Conservation (phyloP, 2,888 invertebrate species). For the Drosophila leonis region DNA sequence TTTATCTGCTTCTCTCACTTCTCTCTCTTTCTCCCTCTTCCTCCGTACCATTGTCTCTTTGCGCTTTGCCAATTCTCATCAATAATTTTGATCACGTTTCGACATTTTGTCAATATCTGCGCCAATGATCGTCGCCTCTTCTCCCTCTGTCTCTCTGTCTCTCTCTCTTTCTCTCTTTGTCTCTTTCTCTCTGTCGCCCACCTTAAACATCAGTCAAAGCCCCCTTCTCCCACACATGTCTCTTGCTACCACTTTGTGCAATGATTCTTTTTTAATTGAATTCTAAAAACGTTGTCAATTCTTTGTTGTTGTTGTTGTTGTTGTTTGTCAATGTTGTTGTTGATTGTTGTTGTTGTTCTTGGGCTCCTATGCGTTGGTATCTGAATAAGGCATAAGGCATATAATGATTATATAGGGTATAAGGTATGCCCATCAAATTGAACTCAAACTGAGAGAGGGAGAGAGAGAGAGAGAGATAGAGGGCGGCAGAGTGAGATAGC, state of each 20-base stretch:
- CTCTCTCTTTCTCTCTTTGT: not conserved
- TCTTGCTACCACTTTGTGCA: constrained; percentile 65
- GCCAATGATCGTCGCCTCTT: constrained; percentile 72
- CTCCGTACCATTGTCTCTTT: not conserved
- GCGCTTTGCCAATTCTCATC: constrained; percentile 76
- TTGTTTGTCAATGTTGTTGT: constrained; percentile 53
- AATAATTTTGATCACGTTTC: constrained; percentile 84
- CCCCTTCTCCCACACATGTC: not conserved
- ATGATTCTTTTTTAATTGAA: constrained; percentile 85
- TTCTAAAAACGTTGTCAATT: constrained; percentile 82
- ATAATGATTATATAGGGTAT: constrained; percentile 31
- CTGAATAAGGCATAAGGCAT: constrained; percentile 44
- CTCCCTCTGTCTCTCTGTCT: constrained; percentile 10
- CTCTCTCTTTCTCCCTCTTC: not conserved
- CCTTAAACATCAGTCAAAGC: constrained; percentile 12
- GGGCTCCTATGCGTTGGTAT: constrained; percentile 75
- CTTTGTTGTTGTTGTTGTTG: constrained; percentile 39
- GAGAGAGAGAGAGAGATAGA: not conserved
- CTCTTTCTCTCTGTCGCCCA: not conserved
- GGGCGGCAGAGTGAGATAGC: not conserved
- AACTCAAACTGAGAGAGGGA: not conserved
- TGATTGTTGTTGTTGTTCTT: constrained; percentile 36
- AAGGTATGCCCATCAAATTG: constrained; percentile 29
- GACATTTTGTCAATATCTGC: constrained; percentile 85
- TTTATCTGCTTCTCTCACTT: not conserved